Evolutionary conservation across 2,797 vertebrate genomes (phyloP).

Genomic region (Glossophaga mutica): DNA sequence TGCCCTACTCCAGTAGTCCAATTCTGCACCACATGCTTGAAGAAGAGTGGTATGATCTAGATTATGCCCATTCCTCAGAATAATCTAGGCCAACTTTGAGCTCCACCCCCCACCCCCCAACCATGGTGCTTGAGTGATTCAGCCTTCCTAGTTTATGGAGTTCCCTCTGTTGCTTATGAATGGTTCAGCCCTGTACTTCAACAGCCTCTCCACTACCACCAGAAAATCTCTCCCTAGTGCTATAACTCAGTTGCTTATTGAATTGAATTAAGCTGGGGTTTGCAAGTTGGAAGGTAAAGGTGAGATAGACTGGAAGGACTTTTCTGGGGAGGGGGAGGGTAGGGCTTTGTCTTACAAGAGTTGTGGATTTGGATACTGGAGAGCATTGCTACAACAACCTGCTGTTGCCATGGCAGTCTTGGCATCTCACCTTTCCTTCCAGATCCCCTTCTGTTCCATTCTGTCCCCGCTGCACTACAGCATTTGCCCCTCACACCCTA

Average conservation of each 20-base stretch:
- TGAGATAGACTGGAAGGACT: not conserved
- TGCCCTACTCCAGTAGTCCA: not conserved
- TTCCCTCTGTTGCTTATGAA: constrained; percentile 40
- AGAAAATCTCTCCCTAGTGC: not conserved
- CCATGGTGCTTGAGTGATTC: constrained; percentile 49
- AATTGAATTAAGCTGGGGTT: not conserved
- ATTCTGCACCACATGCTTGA: not conserved
- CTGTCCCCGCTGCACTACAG: not conserved
- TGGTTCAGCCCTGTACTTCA: constrained; percentile 54
- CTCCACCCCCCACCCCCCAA: not conserved
- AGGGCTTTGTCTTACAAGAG: not conserved
- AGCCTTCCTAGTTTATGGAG: constrained; percentile 15
- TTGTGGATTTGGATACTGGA: not conserved
- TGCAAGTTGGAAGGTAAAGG: not conserved
- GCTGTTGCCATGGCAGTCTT: not conserved
- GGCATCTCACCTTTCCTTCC: not conserved
- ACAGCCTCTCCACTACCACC: constrained; percentile 26
- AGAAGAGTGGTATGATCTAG: not conserved
- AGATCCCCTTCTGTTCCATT: not conserved
- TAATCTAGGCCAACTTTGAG: constrained; percentile 39
- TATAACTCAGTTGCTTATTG: constrained; percentile 15
- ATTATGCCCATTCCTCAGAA: constrained; percentile 37
- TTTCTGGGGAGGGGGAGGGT: not conserved
- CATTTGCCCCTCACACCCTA: not conserved
- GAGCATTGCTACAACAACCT: not conserved